Base-by-base conservation (phyloP, 2,797 vertebrate genomes). In the Hirundo rustica region DNA sequence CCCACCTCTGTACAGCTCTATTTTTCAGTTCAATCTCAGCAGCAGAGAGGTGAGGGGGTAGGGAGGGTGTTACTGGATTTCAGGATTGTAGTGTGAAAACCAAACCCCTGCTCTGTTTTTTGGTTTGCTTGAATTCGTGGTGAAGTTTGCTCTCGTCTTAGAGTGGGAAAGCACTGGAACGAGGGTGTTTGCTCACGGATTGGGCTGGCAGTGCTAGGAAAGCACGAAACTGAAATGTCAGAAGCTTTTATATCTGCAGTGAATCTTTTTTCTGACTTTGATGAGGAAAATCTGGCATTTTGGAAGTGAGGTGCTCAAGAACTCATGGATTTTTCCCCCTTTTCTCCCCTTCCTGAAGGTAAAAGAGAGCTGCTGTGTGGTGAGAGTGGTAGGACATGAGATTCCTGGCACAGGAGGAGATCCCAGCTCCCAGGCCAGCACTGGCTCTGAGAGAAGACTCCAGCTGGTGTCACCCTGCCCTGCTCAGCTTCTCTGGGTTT, bases 11-110 rank as follows among this genome's bases (percentile, higher is more conserved):
- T 54, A 88, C 72, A 89, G 92, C 89, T 93, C n/a, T 92, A 42
- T 76, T 93, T 95, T 94, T 78, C 83, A 86, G 83, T 84, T 57
- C 64, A 93, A 86, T 93, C 88, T 88, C 84, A 80, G 78, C 87
- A 93, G 91, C 64, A 48, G 84, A 76, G 92, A 70, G 45, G 50
- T 81, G 36, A 74, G 74, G 51, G 68, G n/a, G 29, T 29, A 40
- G 30, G 15, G 44, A 55, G n/a, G 54, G 11, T 57, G n/a, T 92
- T 92, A 65, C 0, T 97, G 77, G 87, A 57, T 94, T 95, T 92
- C 80, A 92, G 90, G 61, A n/a, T 36, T 67, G 30, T 20, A 64
- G 84, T 0, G 0, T 85, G 78, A 91, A 96, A 96, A 85, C 64
- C 45, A 88, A 95, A 94, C 3, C 57, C 68, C 38, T 85, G 66